Evolutionary conservation across 37 sponge, comb jelly and placozoan genomes (phyloP), one percentile per base, ranked within the genome.

Genomic region (Oscarella lobularis): DNA sequence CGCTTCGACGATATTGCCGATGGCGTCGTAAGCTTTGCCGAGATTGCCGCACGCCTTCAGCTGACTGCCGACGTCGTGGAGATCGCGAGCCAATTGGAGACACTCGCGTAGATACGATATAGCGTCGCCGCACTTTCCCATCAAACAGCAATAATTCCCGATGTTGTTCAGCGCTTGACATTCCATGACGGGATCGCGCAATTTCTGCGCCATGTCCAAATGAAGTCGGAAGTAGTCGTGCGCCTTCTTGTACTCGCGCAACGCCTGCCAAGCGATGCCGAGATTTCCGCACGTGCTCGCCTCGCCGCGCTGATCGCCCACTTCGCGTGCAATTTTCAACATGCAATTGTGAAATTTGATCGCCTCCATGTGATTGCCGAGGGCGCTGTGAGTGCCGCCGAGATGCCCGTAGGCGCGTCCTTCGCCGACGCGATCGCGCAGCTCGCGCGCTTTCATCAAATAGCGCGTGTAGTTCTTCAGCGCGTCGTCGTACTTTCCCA

Each of bases 361-460:
- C 55, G 98, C 93, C 2, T 86, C 87, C 34, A 83, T 38, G 66
- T 85, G 82, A 74, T 89, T 90, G 20, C 98, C 93, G 73, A 96
- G 79, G 0, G 89, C 89, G 0, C 85, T 75, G 83, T 98, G 87
- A 39, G 90, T 86, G 70, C 82, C 82, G 0, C 96, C 96, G 0
- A 95, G 84, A 68, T 89, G 86, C 6, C 94, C 83, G 76, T 92
- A 95, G 3, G 82, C 87, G 72, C 77, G 77, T 2, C 87, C 96
- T 72, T 95, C 96, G 3, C 73, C 92, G 39, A 72, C 80, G 31
- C 83, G 36, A 69, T 95, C 92, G 35, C 82, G 66, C 41, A 86
- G 73, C 75, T 82, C 77, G 77, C 80, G 77, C 1, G 80, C 87
- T 30, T 87, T 81, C 0, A 36, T 74, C 33, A 95, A 77, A 67